Conservation (phyloP, 2,113 vertebrate genomes). For the Pungitius pungitius region DNA sequence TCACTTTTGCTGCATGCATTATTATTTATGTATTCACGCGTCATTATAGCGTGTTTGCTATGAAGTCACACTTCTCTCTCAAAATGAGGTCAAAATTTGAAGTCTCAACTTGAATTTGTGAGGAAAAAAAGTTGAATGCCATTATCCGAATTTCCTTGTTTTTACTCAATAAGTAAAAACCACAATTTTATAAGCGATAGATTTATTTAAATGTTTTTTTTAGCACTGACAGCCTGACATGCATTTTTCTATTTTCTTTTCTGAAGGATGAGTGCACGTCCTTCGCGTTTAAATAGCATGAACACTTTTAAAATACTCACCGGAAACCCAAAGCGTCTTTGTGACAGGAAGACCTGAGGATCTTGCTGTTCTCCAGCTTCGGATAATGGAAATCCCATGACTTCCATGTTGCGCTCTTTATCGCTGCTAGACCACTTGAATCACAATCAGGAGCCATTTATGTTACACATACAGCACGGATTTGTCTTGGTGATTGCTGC, state of each 20-base stretch:
- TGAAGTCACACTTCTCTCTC: background rate
- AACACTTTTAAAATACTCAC: constrained; percentile 25
- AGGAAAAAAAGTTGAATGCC: background rate
- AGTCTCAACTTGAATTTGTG: background rate
- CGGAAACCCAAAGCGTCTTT: constrained; percentile 8
- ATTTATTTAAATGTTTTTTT: background rate
- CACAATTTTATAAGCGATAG: no score
- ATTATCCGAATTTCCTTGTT: background rate
- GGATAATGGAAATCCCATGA: constrained; percentile 72
- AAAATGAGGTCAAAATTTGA: background rate
- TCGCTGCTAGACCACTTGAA: constrained; percentile 48
- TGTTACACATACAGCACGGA: no score
- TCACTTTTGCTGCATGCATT: background rate
- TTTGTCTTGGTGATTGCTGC: no score
- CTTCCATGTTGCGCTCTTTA: constrained; percentile 50
- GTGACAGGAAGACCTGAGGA: constrained; percentile 47
- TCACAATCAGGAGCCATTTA: no score
- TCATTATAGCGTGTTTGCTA: background rate
- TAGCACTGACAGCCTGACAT: background rate
- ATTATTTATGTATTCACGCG: background rate
- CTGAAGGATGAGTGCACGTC: constrained; percentile 11
- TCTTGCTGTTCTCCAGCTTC: constrained; percentile 55
- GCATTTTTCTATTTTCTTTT: background rate
- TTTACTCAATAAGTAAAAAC: background rate
- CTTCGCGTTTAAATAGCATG: background rate